Percentiles rank a stretch among this genome's conserved stretches.
Evolutionary conservation across 2,797 vertebrate species (phyloP).

Genomic region (Clarias fuscus): DNA sequence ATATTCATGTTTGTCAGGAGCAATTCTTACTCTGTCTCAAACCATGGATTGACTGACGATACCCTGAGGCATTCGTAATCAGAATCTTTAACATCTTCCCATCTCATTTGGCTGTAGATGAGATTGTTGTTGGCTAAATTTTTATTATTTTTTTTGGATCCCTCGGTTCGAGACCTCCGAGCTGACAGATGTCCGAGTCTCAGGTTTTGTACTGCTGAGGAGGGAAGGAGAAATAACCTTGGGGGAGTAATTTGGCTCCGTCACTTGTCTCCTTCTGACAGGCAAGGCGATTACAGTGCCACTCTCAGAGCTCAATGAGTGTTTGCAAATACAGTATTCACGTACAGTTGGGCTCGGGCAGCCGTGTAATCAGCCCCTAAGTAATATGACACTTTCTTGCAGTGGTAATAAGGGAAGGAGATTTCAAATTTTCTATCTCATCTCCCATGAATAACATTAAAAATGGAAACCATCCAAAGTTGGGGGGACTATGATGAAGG

Average conservation of each 20-base stretch:
- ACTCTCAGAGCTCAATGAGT: conserved; percentile 50
- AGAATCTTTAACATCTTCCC: conserved; percentile 62
- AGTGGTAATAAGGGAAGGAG: conserved; percentile 59
- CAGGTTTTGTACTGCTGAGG: conserved; percentile 56
- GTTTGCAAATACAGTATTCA: conserved; percentile 60
- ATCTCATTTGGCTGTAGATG: conserved; percentile 61
- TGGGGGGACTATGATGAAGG: conserved; percentile 60
- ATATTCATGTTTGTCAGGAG: conserved; percentile 66
- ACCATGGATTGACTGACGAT: conserved; percentile 59
- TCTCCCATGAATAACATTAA: conserved; percentile 68
- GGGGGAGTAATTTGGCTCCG: conserved; percentile 52
- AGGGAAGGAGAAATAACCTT: conserved; percentile 54
- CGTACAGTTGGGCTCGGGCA: conserved; percentile 57
- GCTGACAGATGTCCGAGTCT: conserved; percentile 26
- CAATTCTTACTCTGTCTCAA: conserved; percentile 57
- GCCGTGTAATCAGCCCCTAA: conserved; percentile 58
- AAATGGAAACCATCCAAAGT: conserved; percentile 64
- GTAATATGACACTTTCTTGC: conserved; percentile 62
- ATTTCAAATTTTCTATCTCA: conserved; percentile 60
- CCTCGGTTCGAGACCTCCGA: conserved; percentile 37
- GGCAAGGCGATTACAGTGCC: conserved; percentile 49
- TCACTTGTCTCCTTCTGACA: conserved; percentile 56
- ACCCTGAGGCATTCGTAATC: conserved; percentile 60
- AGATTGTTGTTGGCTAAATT: conserved; percentile 62
- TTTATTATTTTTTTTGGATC: not conserved